These are phyloP conservation scores for Sitta europaea DNA, from an alignment of 2,113 vertebrate genomes.

Conservation along the genomic window DNA sequence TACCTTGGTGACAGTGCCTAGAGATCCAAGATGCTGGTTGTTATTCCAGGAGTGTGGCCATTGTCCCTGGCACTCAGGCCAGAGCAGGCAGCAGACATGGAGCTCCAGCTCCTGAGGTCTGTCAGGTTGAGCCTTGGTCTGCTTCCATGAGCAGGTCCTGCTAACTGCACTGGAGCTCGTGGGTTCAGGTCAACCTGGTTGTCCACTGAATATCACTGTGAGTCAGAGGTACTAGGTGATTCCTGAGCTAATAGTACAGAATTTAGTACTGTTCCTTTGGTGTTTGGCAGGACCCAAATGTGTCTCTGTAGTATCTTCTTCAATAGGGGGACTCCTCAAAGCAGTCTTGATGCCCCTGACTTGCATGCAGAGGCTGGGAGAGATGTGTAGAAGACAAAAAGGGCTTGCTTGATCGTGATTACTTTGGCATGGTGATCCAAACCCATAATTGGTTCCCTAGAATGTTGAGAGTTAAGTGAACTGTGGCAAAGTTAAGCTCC, in stretches of 20 bases:
- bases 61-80: not conserved
- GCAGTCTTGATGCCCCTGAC: not conserved
- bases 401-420: not conserved
- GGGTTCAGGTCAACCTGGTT: not conserved
- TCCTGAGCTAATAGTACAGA: not conserved
- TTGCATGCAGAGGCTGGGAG: not conserved
- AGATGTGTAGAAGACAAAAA: not conserved
- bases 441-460: not conserved
- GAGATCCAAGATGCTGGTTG: not conserved
- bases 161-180: fast-evolving
- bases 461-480: not conserved
- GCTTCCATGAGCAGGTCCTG: not conserved
- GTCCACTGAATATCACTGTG: fast-evolving
- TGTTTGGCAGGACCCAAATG: not conserved
- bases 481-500: not conserved
- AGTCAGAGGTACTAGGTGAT: not conserved
- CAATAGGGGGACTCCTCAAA: not conserved
- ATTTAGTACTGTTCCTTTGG: not conserved
- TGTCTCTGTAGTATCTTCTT: not conserved
- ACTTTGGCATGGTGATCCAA: not conserved
- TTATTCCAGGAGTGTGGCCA: not conserved
- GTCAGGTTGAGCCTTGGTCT: not conserved
- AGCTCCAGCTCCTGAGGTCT: not conserved
- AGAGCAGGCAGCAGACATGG: fast-evolving
- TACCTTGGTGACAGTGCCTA: not conserved